Conservation (phyloP, 2,797 vertebrate genomes). For the Limosa lapponica region DNA sequence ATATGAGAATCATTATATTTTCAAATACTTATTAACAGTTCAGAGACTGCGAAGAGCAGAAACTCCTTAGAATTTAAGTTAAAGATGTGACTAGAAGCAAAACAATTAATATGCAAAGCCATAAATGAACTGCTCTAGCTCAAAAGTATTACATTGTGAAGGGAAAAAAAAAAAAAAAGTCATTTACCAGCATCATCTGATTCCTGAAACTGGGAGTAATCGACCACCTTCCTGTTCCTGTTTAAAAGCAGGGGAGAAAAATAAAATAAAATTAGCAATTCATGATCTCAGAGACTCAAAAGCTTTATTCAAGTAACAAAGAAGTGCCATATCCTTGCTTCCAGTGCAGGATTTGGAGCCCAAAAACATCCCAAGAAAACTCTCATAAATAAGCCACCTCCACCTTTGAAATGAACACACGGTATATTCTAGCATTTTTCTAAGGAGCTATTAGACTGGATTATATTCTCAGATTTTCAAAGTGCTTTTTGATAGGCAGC, state of each 20-base stretch:
- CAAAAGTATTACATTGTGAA: neutral
- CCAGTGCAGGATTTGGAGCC: neutral
- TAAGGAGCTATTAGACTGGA: neutral
- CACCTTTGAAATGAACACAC: neutral
- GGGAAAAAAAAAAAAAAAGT: neutral
- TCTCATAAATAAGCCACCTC: neutral
- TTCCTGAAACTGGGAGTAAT: slow-evolving; percentile 99
- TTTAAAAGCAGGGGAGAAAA: neutral
- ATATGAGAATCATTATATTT: slow-evolving; percentile 19
- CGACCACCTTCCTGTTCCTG: slow-evolving; percentile 99
- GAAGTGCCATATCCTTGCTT: neutral
- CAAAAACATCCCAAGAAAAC: neutral
- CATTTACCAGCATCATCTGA: slow-evolving; percentile 95
- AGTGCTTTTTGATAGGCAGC: neutral
- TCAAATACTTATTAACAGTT: slow-evolving; percentile 40
- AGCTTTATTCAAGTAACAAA: neutral
- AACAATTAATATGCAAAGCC: neutral
- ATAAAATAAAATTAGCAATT: neutral
- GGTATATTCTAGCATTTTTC: neutral
- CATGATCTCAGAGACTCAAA: neutral
- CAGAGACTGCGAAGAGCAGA: neutral
- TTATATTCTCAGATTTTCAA: neutral
- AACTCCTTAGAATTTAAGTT: neutral
- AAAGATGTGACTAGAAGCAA: neutral
- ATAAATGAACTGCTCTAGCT: neutral